Conservation (phyloP, 2,888 invertebrate species). For the Icerya purchasi region DNA sequence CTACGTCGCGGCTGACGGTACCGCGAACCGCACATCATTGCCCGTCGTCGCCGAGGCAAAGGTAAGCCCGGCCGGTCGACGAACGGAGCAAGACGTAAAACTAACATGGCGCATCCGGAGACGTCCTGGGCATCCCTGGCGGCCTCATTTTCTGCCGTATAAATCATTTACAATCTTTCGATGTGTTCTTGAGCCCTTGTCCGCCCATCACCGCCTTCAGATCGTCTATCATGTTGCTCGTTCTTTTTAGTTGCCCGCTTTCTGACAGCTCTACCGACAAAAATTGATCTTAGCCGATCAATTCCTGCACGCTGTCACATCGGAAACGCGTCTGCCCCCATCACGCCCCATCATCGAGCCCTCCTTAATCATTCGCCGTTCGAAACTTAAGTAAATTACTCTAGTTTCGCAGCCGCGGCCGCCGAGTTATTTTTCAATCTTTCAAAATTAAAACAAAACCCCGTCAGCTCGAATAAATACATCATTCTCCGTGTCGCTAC, state of each 20-base stretch:
- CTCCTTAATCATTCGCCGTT: background rate
- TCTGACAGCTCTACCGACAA: constrained; percentile 12
- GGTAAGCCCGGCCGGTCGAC: background rate
- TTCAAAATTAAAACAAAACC: too few species aligned
- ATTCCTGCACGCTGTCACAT: constrained; percentile 1
- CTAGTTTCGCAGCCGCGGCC: too few species aligned
- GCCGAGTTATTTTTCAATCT: too few species aligned
- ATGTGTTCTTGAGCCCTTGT: constrained; percentile 10
- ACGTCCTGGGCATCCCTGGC: background rate
- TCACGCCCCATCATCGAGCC: background rate
- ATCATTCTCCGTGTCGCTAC: too few species aligned
- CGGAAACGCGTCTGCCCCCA: background rate
- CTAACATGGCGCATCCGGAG: too few species aligned
- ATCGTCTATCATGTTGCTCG: constrained; percentile 13
- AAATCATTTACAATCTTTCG: constrained; percentile 21
- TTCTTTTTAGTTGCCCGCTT: constrained; percentile 8
- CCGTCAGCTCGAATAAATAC: too few species aligned
- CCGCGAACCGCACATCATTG: constrained; percentile 7
- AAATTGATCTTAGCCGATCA: constrained; percentile 12
- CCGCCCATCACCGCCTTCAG: constrained; percentile 7
- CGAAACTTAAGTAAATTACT: too few species aligned
- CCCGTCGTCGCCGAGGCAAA: constrained; percentile 12
- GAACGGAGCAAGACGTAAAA: too few species aligned
- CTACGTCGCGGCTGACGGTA: too few species aligned
- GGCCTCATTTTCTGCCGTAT: constrained; percentile 18